Evolutionary conservation across 2,888 invertebrate species (phyloP).

Genomic region (Augiades crinisus): DNA sequence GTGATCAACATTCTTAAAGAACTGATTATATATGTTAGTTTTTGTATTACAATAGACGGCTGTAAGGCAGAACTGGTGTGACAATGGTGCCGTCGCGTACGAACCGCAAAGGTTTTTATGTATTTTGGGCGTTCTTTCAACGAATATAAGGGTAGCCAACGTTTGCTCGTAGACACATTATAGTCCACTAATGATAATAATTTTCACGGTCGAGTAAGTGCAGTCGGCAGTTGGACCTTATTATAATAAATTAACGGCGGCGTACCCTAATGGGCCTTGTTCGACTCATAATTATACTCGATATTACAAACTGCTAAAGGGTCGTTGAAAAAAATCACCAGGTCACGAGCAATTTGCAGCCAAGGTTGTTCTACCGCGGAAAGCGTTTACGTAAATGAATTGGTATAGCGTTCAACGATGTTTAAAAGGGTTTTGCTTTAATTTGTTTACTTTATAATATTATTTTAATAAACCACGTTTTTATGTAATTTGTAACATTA

Average conservation of each 20-base stretch:
- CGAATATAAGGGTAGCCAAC: constrained; percentile 24
- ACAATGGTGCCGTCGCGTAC: no score
- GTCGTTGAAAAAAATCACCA: constrained; percentile 53
- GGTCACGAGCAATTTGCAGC: constrained; percentile 33
- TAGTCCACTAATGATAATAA: constrained; percentile 68
- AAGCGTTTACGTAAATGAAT: constrained; percentile 25
- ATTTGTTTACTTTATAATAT: constrained; percentile 25
- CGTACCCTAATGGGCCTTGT: constrained; percentile 62
- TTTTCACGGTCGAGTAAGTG: constrained; percentile 69
- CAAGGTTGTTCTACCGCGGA: constrained; percentile 33
- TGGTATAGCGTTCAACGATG: constrained; percentile 16
- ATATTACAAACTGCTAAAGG: constrained; percentile 63
- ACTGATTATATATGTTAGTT: no score
- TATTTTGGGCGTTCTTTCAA: constrained; percentile 7
- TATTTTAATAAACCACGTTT: no score
- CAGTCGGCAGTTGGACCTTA: constrained; percentile 73
- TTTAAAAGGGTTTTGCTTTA: constrained; percentile 16
- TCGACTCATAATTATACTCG: constrained; percentile 61
- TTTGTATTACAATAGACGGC: no score
- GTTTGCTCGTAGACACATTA: constrained; percentile 41
- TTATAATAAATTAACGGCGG: constrained; percentile 75
- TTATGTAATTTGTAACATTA: no score
- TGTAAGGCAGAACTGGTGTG: no score
- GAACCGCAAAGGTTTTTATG: no score
- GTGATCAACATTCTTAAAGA: no score